Conservation (phyloP, 2,888 invertebrate genomes). For the Tribolium freemani region DNA sequence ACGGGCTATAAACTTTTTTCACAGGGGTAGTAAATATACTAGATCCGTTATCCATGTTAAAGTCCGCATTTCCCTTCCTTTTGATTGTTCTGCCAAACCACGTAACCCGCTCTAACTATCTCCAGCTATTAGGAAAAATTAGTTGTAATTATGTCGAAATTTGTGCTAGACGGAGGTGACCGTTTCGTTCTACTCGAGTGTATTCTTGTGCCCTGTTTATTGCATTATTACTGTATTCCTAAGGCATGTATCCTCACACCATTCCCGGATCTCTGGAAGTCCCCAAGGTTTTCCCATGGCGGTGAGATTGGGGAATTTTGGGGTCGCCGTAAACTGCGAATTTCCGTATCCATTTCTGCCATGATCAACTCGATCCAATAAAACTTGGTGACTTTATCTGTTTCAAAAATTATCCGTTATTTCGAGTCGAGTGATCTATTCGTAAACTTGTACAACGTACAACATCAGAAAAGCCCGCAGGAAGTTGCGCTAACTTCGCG, state of each 20-base stretch:
- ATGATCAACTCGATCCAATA: constrained; percentile 22
- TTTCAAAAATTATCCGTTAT: neutral
- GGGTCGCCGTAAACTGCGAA: constrained; percentile 24
- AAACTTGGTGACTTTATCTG: neutral
- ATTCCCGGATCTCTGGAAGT: constrained; percentile 19
- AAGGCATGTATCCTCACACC: constrained; percentile 25
- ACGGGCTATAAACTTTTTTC: constrained; percentile 26
- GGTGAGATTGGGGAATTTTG: constrained; percentile 25
- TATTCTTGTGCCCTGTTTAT: constrained; percentile 28
- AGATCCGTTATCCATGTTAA: constrained; percentile 17
- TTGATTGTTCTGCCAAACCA: constrained; percentile 6
- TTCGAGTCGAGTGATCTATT: neutral
- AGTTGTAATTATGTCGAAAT: constrained; percentile 13
- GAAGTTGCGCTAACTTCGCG: constrained; percentile 7
- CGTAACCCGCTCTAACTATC: neutral
- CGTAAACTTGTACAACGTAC: neutral
- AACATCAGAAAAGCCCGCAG: constrained; percentile 4
- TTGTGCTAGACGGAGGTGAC: neutral
- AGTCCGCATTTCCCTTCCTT: constrained; percentile 1
- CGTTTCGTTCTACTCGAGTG: neutral
- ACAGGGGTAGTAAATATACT: constrained; percentile 19
- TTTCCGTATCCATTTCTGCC: constrained; percentile 28
- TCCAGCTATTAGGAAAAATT: constrained; percentile 2
- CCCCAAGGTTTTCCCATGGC: constrained; percentile 26
- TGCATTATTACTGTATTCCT: constrained; percentile 33